phyloP scores from a whole-genome alignment of 2,113 vertebrate genomes.

The Toxostoma redivivum region DNA sequence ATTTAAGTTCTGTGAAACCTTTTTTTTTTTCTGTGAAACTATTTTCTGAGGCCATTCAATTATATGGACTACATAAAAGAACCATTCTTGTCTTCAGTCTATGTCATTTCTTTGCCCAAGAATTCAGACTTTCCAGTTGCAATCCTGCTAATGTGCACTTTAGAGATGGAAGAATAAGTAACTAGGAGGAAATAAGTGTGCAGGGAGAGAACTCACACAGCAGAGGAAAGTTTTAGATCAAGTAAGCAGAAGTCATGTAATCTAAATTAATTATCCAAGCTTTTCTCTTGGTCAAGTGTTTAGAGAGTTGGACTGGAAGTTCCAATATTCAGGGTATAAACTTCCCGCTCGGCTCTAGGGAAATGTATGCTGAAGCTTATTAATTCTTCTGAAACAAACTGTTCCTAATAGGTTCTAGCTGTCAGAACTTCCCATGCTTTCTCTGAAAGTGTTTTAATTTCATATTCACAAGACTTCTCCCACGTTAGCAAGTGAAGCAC shows the following conservation, averaged over 20 bases:
- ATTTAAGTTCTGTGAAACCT: not conserved
- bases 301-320: not conserved
- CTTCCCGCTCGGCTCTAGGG: not conserved
- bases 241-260: not conserved
- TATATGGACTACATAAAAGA: not conserved
- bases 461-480: conserved; percentile 65
- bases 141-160: not conserved
- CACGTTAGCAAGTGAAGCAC: conserved; percentile 66
- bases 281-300: not conserved
- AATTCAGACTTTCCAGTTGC: not conserved
- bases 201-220: not conserved
- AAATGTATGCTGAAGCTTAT: not conserved
- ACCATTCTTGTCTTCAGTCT: not conserved
- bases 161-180: not conserved
- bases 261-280: not conserved
- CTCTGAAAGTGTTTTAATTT: conserved; percentile 66
- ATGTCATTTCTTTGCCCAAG: not conserved
- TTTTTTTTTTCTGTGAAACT: not conserved
- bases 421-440: conserved; percentile 19
- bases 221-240: not conserved
- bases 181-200: not conserved
- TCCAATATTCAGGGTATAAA: not conserved
- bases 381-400: conserved; percentile 30
- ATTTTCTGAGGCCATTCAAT: not conserved
- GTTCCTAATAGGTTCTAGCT: not conserved